Percentiles rank a stretch among this genome's conserved stretches.
Evolutionary conservation across 2,113 vertebrate species (phyloP).

Genomic region (Notothenia coriiceps): DNA sequence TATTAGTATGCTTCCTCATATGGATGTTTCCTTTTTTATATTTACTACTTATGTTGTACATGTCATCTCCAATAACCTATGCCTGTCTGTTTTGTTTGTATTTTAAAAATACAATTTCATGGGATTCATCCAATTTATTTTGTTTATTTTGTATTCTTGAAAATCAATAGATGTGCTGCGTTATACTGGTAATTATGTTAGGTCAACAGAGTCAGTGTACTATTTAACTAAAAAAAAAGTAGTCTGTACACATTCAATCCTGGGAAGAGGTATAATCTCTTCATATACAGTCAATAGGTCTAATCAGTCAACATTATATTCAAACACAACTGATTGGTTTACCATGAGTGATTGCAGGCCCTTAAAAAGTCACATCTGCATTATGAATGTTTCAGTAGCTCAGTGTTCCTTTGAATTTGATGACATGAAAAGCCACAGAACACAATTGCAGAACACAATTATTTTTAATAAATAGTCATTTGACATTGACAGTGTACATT

Average conservation of each 20-base stretch:
- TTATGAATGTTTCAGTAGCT: neutral
- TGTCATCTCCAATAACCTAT: too few relatives aligned
- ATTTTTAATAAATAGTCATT: neutral
- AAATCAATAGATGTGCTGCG: too few relatives aligned
- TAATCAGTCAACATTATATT: neutral
- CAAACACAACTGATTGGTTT: neutral
- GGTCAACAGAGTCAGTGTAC: neutral
- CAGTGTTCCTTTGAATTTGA: neutral
- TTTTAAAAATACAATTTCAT: too few relatives aligned
- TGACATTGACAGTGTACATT: neutral
- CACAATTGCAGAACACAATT: neutral
- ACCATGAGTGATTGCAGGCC: neutral
- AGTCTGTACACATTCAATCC: neutral
- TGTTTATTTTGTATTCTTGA: too few relatives aligned
- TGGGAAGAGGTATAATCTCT: neutral
- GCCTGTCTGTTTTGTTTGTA: too few relatives aligned
- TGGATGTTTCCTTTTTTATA: too few relatives aligned
- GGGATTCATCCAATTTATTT: too few relatives aligned
- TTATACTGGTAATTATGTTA: neutral
- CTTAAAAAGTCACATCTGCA: neutral
- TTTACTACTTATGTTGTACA: too few relatives aligned
- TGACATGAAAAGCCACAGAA: neutral
- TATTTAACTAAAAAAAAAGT: neutral
- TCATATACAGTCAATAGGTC: neutral
- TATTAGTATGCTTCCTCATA: too few relatives aligned